Evolutionary conservation across 2,888 invertebrate species (phyloP), one percentile per base, ranked within the genome.

Genomic region (Disparrhopalites patrizii): DNA sequence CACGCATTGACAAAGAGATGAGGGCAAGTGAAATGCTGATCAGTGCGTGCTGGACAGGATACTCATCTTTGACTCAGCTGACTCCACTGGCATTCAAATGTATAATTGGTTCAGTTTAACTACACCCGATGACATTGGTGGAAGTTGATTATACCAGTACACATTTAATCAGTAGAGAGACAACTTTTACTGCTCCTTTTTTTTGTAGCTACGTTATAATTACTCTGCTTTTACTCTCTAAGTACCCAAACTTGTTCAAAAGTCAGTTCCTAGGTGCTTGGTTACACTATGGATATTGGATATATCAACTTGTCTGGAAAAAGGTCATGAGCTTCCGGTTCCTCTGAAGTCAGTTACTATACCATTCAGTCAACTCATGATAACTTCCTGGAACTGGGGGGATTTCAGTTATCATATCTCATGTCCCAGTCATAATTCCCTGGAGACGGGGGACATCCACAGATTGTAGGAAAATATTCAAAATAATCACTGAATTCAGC

Each of bases 1-100:
- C 58, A 58, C 58, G 58, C 58, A 27, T 38, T 18, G 15, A 23
- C 25, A 25, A 36, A 57, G 18, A 38, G 38, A 3, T 57, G 25
- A 58, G 10, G 30, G 38, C n/a, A 43, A 25, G 15, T 4, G 28
- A 58, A 40, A 23, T 43, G 58, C 58, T 58, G 58, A 58, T 58
- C 58, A 28, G 25, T 58, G 58, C 58, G 58, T 58, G 58, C 30
- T 58, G 40, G n/a, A 31, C 40, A 18, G 52, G 52, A 13, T 28
- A 52, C 27, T 52, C 25, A 52, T 52, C 52, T 52, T 52, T 52
- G 52, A 50, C 50, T 50, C 25, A 13, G 25, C 5, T 20, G 50
- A 50, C 23, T 25, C 23, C 23, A 20, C 5, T 50, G 20, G 50
- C 25, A 20, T 23, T 50, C 3, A 50, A n/a, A 3, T 50, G n/a